Percentiles rank a stretch among this genome's conserved stretches.
Conservation (phyloP, 2,113 vertebrate species). For the Paramisgurnus dabryanus region DNA sequence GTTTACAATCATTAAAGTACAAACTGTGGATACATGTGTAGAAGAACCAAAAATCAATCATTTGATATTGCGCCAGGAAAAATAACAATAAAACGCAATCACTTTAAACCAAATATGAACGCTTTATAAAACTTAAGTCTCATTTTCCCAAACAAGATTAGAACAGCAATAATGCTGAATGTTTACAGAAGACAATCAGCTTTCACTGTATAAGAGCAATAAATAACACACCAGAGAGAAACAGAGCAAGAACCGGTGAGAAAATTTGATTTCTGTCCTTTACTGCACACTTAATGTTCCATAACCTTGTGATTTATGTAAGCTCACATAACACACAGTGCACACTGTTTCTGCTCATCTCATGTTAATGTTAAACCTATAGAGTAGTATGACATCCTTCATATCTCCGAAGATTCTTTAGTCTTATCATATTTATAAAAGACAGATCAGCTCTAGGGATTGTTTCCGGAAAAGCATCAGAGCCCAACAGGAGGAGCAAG, state of each 20-base stretch:
- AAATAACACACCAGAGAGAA: neutral
- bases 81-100: neutral
- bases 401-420: no score
- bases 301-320: no score
- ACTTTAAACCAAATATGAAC: neutral
- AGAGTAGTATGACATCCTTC: no score
- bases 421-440: no score
- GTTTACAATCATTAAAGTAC: neutral
- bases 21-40: neutral
- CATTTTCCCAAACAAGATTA: neutral
- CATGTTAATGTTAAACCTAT: no score
- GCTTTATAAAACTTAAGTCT: neutral
- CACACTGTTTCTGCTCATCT: no score
- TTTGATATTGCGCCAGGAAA: neutral
- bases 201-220: neutral
- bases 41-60: neutral
- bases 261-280: no score
- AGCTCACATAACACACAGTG: no score
- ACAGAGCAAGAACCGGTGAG: neutral
- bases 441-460: no score
- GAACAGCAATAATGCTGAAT: neutral
- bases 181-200: constrained; percentile 1
- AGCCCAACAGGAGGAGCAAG: no score
- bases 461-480: no score
- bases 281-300: no score